Percentiles rank a stretch among this genome's conserved stretches.
phyloP scores from a whole-genome alignment of 2,797 vertebrate species.

The Enteromius argenteus region DNA sequence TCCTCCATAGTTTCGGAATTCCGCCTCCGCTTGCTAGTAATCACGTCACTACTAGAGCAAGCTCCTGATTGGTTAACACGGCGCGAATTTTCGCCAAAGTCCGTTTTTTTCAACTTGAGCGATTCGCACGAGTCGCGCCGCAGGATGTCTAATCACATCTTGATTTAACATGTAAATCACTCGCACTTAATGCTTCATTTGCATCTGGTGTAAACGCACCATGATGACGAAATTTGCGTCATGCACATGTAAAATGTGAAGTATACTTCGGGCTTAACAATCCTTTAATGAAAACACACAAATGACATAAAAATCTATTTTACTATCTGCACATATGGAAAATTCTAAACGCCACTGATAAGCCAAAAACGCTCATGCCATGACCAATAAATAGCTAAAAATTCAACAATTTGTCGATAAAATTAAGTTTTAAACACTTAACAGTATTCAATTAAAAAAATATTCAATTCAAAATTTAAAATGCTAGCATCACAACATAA shows the following conservation, averaged over 20 bases:
- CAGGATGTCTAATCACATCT: too few relatives aligned
- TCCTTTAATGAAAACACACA: not conserved
- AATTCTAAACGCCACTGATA: not conserved
- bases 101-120: too few relatives aligned
- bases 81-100: too few relatives aligned
- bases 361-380: not conserved
- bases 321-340: not conserved
- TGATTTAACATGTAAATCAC: too few relatives aligned
- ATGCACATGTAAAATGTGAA: not conserved
- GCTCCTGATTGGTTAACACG: too few relatives aligned
- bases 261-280: not conserved
- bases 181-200: too few relatives aligned
- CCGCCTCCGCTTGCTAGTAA: too few relatives aligned
- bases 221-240: not conserved
- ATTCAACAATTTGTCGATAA: not conserved
- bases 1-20: too few relatives aligned
- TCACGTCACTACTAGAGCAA: too few relatives aligned
- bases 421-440: not conserved
- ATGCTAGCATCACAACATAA: not conserved
- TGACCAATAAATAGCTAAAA: not conserved
- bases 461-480: not conserved
- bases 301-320: not conserved
- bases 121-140: too few relatives aligned
- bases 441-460: not conserved
- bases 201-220: too few relatives aligned